Evolutionary conservation across 2,113 vertebrate species (phyloP).

Genomic region (Dolichotis patagonum): DNA sequence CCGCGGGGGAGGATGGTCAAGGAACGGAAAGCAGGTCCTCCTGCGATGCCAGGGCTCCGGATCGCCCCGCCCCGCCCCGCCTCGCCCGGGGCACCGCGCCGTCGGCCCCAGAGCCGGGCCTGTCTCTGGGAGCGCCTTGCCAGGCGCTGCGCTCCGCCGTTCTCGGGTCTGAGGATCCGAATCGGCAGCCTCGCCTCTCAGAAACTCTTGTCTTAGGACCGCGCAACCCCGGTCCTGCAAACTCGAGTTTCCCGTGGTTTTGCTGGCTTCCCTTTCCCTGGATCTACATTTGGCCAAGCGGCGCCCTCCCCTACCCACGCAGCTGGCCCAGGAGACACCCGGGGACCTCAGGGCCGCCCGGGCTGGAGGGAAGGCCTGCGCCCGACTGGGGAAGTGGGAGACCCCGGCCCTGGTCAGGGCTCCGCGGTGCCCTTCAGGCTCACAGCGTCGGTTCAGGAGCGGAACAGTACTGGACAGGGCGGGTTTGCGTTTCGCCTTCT

Average conservation of each 20-base stretch:
- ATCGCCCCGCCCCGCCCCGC: not conserved
- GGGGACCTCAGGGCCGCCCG: accelerated
- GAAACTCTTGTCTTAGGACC: not conserved
- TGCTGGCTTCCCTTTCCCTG: not conserved
- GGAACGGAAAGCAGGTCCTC: not conserved
- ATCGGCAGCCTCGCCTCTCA: not conserved
- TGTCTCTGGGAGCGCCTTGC: not conserved
- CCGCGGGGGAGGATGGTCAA: not conserved
- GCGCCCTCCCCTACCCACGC: not conserved
- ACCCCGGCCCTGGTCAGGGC: accelerated
- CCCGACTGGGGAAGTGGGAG: not conserved
- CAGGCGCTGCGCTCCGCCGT: not conserved
- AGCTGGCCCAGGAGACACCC: not conserved
- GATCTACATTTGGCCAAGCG: not conserved
- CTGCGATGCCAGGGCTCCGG: no score
- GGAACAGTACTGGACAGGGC: not conserved
- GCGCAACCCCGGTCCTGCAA: constrained; percentile 39
- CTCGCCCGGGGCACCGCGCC: not conserved
- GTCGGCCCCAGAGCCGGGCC: not conserved
- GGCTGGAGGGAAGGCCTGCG: not conserved
- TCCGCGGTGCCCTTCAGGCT: constrained; percentile 19
- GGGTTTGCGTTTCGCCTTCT: not conserved
- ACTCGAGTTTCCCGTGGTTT: not conserved
- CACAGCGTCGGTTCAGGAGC: not conserved
- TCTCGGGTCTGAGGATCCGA: not conserved